Base-by-base conservation (phyloP, 1,140 invertebrate genomes). In the Drosophila virilis region DNA sequence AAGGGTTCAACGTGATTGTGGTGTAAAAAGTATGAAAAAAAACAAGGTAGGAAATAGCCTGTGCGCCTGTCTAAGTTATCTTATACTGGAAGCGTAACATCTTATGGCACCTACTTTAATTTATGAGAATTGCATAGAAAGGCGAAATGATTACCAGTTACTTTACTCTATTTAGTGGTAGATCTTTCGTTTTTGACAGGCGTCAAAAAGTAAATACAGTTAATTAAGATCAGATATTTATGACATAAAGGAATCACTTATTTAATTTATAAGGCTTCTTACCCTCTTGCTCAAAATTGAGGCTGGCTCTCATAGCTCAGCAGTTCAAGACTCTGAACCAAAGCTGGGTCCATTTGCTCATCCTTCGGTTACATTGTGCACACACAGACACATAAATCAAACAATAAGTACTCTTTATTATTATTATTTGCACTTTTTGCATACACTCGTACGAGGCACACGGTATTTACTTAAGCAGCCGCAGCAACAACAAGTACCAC, bases 321-420 rank as follows among this genome's bases (percentile, higher is more conserved):
- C 67, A 45, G 15, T 17, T 68, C 37, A 13, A 50, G 65, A 46
- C 35, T 62, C 9, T n/a, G 22, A 38, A 45, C 33, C 57, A 38
- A 33, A 33, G 13, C 15, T 8, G 3, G 48, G 10, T 46, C 22
- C 13, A 48, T 64, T 57, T 62, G 59, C 78, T 66, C 74, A 68
- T 58, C 33, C 66, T 59, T 32, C 15, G 40, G 33, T 15, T n/a
- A 12, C 54, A 40, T 83, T 90, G 88, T 86, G 79, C 72, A 91
- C 58, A 91, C 75, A 91, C 90, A 91, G 90, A 91, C 90, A 77
- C 90, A 91, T 91, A 91, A 91, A 91, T 91, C 90, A 91, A 91
- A 91, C 80, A 91, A 91, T 91, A 91, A 91, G 90, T 91, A 91
- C 90, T 91, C 90, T 91, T 90, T 91, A 90, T 90, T 91, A 91